Evolutionary conservation across 2,797 vertebrate genomes (phyloP).

Genomic region (Octomys mimax): DNA sequence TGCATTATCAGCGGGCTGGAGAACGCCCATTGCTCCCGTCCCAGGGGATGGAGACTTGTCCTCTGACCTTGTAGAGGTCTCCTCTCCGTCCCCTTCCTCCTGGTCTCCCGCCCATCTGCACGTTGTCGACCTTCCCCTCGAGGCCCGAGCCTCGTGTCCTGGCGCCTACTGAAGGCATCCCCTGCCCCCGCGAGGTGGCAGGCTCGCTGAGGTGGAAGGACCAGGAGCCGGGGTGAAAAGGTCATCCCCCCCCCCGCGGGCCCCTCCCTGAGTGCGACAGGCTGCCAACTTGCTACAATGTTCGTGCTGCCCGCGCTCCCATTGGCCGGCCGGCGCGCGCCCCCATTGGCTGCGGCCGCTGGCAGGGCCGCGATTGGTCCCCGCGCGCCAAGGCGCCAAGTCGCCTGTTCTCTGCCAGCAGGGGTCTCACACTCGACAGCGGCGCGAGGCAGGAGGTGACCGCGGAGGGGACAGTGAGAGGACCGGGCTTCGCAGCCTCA

Average conservation of each 20-base stretch:
- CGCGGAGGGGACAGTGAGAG: too few relatives aligned
- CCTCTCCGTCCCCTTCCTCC: background rate
- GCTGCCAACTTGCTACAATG: background rate
- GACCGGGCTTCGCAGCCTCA: background rate
- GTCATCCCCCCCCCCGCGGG: background rate
- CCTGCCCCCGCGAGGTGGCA: background rate
- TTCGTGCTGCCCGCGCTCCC: background rate
- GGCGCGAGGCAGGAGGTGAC: fast-evolving
- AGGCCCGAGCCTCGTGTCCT: background rate
- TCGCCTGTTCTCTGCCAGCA: background rate
- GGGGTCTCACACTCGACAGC: background rate
- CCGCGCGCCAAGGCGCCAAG: background rate
- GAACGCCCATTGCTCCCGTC: background rate
- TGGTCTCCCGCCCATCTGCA: background rate
- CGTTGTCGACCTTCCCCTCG: background rate
- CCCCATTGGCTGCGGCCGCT: conserved; percentile 66
- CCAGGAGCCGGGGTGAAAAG: conserved; percentile 52
- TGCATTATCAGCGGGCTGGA: background rate
- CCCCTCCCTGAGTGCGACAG: background rate
- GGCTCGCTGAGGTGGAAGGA: too few relatives aligned
- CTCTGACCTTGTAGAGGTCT: background rate
- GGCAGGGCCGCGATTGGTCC: conserved; percentile 64
- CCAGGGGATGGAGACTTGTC: background rate
- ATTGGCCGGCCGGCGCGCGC: conserved; percentile 19
- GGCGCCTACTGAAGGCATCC: background rate